These are phyloP conservation scores for Yasuhikotakia modesta DNA, from an alignment of 2,797 vertebrate genomes.

Conservation along the genomic window DNA sequence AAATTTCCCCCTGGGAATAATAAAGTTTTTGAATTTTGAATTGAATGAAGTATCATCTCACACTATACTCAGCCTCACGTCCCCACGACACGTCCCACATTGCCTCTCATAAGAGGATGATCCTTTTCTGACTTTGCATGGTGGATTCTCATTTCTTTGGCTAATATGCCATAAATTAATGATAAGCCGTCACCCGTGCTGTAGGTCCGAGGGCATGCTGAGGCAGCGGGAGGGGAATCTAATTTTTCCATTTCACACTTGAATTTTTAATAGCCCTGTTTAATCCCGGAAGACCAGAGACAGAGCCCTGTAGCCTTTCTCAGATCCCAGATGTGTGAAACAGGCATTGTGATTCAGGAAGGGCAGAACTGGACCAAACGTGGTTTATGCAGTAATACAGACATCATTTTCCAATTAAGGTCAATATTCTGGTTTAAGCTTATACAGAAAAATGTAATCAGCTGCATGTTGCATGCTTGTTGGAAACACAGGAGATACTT, in stretches of 20 bases:
- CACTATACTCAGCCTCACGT: background rate
- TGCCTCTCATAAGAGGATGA: constrained; percentile 36
- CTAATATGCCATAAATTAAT: constrained; percentile 62
- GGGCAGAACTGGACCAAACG: constrained; percentile 21
- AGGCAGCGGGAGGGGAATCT: constrained; percentile 30
- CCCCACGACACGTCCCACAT: constrained; percentile 14
- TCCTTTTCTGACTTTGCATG: constrained; percentile 36
- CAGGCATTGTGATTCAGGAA: constrained; percentile 13
- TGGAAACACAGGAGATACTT: too few species aligned
- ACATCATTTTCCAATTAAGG: background rate
- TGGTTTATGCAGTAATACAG: constrained; percentile 10
- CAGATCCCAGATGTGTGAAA: constrained; percentile 19
- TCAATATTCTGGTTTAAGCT: background rate
- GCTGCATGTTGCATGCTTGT: background rate
- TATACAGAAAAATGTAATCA: background rate
- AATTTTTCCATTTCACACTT: constrained; percentile 59
- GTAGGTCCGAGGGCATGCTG: constrained; percentile 44
- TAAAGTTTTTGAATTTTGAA: too few species aligned
- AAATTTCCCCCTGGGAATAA: constrained; percentile 41
- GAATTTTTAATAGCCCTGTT: constrained; percentile 56
- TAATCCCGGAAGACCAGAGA: constrained; percentile 47
- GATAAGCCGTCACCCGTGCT: constrained; percentile 46
- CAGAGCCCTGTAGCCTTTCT: constrained; percentile 25
- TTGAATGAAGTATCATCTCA: too few species aligned
- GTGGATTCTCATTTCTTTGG: constrained; percentile 52